Percentiles rank a stretch among this genome's conserved stretches.
These are phyloP conservation scores for Ellobium chinense DNA, from an alignment of 2,888 invertebrate species.

Conservation along the genomic window DNA sequence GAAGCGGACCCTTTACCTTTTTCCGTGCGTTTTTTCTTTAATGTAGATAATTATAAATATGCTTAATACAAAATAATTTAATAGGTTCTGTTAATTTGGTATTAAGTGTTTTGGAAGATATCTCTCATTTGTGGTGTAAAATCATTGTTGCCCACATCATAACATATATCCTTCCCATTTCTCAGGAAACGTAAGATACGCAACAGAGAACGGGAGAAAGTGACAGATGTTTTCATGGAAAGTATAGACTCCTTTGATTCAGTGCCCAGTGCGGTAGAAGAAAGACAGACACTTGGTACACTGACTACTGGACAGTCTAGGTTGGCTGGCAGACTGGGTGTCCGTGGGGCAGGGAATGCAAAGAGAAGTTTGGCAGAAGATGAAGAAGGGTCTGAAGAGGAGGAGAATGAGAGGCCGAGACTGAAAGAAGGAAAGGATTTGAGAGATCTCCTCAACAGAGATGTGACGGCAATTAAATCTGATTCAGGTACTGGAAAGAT, in stretches of 20 bases:
- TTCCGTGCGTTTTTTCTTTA: no score
- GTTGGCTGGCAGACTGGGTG: slow-evolving; percentile 20
- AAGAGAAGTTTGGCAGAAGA: background rate
- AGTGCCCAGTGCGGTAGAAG: slow-evolving; percentile 7
- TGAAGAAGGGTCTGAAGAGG: slow-evolving; percentile 9
- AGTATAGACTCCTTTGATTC: slow-evolving; percentile 14
- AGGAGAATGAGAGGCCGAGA: background rate
- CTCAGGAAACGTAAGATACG: slow-evolving; percentile 43
- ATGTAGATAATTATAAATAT: no score
- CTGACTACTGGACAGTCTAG: background rate
- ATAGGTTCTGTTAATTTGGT: no score
- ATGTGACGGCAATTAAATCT: background rate
- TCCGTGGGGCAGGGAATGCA: background rate
- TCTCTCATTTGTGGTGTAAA: no score
- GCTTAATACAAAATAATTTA: no score
- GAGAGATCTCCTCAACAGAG: slow-evolving; percentile 46
- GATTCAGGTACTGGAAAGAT: background rate
- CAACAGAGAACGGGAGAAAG: slow-evolving; percentile 15
- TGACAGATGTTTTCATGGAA: background rate
- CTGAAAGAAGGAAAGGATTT: slow-evolving; percentile 45
- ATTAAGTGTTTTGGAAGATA: no score
- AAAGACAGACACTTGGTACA: background rate
- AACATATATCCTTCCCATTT: no score
- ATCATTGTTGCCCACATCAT: no score
- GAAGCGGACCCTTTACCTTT: no score